Evolutionary conservation across 2,888 invertebrate species (phyloP), one percentile per base, ranked within the genome.

Genomic region (Coenonympha arcania): DNA sequence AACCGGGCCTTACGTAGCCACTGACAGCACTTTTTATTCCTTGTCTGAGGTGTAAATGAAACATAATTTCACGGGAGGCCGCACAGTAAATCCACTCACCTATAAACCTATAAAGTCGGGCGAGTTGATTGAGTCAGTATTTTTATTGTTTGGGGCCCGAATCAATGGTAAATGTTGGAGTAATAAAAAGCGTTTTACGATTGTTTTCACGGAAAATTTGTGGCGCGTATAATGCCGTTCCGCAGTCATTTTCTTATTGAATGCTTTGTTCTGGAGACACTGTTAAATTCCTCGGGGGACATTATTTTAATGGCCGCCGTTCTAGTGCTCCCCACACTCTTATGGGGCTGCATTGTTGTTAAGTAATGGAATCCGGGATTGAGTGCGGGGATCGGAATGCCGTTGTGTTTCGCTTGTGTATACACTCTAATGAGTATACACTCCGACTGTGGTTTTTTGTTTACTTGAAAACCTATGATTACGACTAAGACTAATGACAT

Each of bases 51-150:
- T 79, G 78, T 76, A 80, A 81, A 82, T 76, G 72, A 68, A 79
- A 80, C 69, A 79, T 79, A 76, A 74, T 73, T 77, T 76, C 75
- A 83, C 76, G 73, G 67, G 66, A 58, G 61, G 72, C 71, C 65
- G 68, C 67, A 71, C 75, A 76, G 78, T 84, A 82, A 83, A 82
- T 78, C 71, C 68, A 72, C 76, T 79, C 76, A 82, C 80, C 82
- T 83, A 78, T 69, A 73, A 69, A 65, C 68, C 73, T 76, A 76
- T 85, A 84, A 86, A 85, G 74, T 76, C 73, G 66, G 68, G 76
- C 71, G 74, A 78, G 78, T 83, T 84, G 85, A 86, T 86, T 85
- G 85, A 85, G 85, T 79, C 79, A 81, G 85, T 83, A 83, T 83
- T 86, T 86, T 86, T 86, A 86, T 84, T 85, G 80, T 84, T 81